Evolutionary conservation across 2,113 vertebrate genomes (phyloP).

Genomic region (Gymnarchus niloticus): DNA sequence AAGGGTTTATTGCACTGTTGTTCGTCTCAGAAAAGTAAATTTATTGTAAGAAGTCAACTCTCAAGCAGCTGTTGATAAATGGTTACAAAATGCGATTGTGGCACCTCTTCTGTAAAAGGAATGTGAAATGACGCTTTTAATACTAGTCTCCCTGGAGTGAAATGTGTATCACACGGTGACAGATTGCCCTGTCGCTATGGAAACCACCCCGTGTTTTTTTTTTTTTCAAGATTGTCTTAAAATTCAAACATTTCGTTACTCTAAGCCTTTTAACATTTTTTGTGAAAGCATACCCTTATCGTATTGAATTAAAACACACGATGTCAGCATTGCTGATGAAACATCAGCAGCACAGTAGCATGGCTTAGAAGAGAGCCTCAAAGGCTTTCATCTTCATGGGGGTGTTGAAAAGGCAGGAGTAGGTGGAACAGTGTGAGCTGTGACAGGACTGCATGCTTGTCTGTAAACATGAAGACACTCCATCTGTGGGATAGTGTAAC

Average conservation of each 20-base stretch:
- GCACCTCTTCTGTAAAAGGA: neutral
- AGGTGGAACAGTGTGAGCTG: neutral
- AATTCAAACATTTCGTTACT: neutral
- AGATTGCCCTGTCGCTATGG: conserved; percentile 24
- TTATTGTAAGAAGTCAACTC: neutral
- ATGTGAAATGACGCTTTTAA: conserved; percentile 11
- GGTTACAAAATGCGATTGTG: neutral
- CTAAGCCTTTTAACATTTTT: conserved; percentile 18
- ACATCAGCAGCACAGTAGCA: neutral
- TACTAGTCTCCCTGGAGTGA: neutral
- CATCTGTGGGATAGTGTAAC: neutral
- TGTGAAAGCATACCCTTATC: neutral
- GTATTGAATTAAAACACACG: conserved; percentile 21
- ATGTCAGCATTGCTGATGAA: neutral
- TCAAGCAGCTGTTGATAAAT: neutral
- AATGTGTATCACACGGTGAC: conserved; percentile 7
- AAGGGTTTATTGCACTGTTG: neutral
- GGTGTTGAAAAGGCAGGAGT: neutral
- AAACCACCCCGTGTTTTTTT: conserved; percentile 8
- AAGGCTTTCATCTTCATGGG: neutral
- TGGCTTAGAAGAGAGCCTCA: neutral
- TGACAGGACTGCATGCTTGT: neutral
- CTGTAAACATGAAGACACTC: neutral
- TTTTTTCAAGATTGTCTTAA: conserved; percentile 13
- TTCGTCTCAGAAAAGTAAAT: neutral